phyloP scores from a whole-genome alignment of 2,797 vertebrate species.

The Cynopterus sphinx region DNA sequence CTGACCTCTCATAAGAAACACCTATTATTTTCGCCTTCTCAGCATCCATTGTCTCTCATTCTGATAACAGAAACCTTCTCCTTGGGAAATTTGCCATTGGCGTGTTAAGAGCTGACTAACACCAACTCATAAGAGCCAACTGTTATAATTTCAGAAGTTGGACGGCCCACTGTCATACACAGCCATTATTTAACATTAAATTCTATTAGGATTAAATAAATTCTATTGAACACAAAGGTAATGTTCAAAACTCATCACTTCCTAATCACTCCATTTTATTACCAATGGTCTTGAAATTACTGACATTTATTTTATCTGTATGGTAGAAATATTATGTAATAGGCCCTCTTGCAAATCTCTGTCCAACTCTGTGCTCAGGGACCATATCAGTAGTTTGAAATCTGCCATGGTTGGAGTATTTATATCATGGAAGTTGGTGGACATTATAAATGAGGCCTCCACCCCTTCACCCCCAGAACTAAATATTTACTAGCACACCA shows the following conservation, averaged over 20 bases:
- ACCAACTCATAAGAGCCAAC: not conserved
- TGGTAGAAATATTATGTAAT: not conserved
- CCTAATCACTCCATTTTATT: not conserved
- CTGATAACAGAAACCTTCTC: not conserved
- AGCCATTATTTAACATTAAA: not conserved
- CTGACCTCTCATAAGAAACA: not conserved
- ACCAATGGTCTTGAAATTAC: not conserved
- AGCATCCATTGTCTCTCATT: not conserved
- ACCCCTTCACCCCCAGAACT: not conserved
- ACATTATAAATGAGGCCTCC: not conserved
- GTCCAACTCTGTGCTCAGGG: not conserved
- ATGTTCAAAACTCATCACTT: not conserved
- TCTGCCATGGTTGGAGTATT: not conserved
- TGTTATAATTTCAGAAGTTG: not conserved
- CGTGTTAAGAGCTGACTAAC: not conserved
- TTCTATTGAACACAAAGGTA: not conserved
- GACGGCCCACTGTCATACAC: not conserved
- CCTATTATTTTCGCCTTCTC: not conserved
- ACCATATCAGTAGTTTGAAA: not conserved
- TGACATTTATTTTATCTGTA: not conserved
- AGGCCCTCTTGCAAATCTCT: not conserved
- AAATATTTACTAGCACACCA: not conserved
- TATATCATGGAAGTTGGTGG: not conserved
- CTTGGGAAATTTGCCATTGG: not conserved
- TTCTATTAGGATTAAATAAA: not conserved